Percentiles rank a stretch among this genome's conserved stretches.
Evolutionary conservation across 2,888 invertebrate genomes (phyloP).

Genomic region (Epistrophella euchroma): DNA sequence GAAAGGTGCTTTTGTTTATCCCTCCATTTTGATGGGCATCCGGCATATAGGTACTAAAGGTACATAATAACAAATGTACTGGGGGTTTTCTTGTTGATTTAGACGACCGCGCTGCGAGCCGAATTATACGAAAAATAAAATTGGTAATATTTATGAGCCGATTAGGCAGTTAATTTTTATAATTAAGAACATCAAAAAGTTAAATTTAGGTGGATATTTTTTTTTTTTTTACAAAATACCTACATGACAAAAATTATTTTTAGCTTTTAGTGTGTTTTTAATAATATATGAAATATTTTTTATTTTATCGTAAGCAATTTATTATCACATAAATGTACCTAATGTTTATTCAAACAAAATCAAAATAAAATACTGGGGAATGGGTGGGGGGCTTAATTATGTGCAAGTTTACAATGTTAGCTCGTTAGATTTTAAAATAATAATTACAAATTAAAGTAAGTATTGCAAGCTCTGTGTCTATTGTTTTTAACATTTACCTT

Average conservation of each 20-base stretch:
- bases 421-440: constrained; percentile 38
- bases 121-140: not conserved
- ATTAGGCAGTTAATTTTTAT: constrained; percentile 27
- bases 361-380: constrained; percentile 44
- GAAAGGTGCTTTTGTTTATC: constrained; percentile 24
- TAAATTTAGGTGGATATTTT: not conserved
- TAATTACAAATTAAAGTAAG: not conserved
- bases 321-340: not conserved
- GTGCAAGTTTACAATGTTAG: constrained; percentile 79
- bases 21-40: constrained; percentile 7
- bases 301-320: not conserved
- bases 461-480: constrained; percentile 57
- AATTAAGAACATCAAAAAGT: not conserved
- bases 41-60: not conserved
- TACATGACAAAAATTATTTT: constrained; percentile 28
- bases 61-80: not conserved
- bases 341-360: constrained; percentile 16
- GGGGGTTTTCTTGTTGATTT: constrained; percentile 7
- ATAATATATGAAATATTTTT: not conserved
- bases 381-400: constrained; percentile 74
- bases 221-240: not conserved
- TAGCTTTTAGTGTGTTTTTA: constrained; percentile 19
- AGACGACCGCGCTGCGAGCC: constrained; percentile 1
- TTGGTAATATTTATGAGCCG: constrained; percentile 14
- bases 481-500: constrained; percentile 76